phyloP scores from a whole-genome alignment of 1,140 invertebrate species.

The Procambarus clarkii region DNA sequence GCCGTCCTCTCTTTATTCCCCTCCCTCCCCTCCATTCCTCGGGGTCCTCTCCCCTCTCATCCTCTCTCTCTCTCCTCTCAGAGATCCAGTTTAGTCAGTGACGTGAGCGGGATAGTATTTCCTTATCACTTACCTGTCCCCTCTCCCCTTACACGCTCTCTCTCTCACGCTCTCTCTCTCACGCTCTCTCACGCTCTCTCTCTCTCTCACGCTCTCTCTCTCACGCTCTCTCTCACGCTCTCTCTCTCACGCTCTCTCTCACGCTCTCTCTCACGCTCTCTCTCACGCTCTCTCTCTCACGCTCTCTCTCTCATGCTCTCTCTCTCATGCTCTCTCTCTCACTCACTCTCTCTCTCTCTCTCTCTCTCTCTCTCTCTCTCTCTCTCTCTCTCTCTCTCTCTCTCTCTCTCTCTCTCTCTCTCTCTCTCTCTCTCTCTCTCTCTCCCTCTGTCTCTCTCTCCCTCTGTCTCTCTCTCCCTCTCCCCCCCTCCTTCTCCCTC shows the following conservation, averaged over 20 bases:
- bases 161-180: too few relatives aligned
- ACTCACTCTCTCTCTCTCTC: neutral
- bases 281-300: neutral
- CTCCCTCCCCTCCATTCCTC: neutral
- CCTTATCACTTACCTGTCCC: conserved; percentile 30
- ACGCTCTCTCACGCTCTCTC: neutral
- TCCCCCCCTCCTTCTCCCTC: too few relatives aligned
- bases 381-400: neutral
- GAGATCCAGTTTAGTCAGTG: neutral
- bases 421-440: neutral
- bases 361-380: neutral
- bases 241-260: neutral
- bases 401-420: neutral
- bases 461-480: neutral
- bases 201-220: conserved; percentile 26
- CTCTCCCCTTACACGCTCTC: neutral
- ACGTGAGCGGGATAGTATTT: conserved; percentile 14
- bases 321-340: neutral
- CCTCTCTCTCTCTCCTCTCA: neutral
- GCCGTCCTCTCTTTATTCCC: neutral
- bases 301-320: neutral
- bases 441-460: neutral
- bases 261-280: neutral
- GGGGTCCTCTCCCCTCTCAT: neutral
- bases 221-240: neutral